Conservation (phyloP, 1,140 invertebrate species). For the Lepidostoma basale region DNA sequence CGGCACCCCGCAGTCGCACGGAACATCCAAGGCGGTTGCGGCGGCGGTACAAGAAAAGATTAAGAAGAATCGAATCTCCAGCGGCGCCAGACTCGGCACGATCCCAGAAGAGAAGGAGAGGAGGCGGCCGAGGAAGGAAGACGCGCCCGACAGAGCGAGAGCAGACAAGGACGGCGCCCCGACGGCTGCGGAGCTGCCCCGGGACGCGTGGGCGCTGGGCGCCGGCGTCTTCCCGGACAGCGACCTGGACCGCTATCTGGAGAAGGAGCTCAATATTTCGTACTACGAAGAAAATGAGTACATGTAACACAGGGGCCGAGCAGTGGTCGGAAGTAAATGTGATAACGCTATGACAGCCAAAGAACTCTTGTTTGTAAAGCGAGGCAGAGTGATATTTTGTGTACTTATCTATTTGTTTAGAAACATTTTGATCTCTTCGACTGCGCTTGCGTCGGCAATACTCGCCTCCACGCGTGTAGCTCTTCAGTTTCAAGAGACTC, state of each 20-base stretch:
- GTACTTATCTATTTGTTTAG: no score
- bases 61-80: background rate
- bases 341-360: no score
- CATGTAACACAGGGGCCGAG: no score
- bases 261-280: slow-evolving; percentile 20
- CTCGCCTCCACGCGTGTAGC: no score
- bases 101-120: background rate
- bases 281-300: slow-evolving; percentile 26
- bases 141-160: background rate
- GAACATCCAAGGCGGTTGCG: background rate
- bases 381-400: no score
- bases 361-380: background rate
- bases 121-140: background rate
- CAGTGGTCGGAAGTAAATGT: no score
- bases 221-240: background rate
- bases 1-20: background rate
- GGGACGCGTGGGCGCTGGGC: background rate
- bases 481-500: no score
- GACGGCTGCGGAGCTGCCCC: background rate
- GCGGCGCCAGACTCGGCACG: background rate
- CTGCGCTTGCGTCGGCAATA: no score
- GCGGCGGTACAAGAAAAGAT: slow-evolving; percentile 18
- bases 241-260: slow-evolving; percentile 6
- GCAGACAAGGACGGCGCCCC: background rate
- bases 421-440: no score